These are phyloP conservation scores for Zosterops hypoxanthus DNA, from an alignment of 2,113 vertebrate species.

Conservation along the genomic window DNA sequence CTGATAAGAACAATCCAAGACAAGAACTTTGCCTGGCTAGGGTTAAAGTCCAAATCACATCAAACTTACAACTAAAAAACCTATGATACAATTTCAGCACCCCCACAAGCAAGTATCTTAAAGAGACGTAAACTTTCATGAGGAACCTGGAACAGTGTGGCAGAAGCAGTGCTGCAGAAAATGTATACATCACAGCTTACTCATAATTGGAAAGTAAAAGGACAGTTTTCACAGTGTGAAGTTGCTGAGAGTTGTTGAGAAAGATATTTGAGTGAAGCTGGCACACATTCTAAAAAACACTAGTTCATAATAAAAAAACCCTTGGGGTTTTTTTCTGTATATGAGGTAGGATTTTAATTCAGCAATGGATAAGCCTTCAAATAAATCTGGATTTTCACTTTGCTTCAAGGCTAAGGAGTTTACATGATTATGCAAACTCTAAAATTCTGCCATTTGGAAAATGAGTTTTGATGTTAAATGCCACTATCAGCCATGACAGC, in stretches of 20 bases:
- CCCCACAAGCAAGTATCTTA: background rate
- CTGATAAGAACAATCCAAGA: no score
- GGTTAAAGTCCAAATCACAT: no score
- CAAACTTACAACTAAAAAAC: no score
- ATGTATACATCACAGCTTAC: background rate
- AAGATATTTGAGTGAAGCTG: background rate
- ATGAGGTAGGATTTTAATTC: background rate
- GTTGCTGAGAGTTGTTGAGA: background rate
- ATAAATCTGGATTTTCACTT: background rate
- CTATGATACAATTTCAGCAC: no score
- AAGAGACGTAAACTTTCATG: background rate
- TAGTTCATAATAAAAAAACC: background rate
- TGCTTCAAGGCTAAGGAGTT: background rate
- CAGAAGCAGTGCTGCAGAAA: background rate
- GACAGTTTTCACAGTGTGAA: background rate
- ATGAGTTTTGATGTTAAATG: background rate
- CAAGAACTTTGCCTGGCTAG: no score
- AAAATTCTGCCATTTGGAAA: background rate
- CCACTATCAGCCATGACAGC: background rate
- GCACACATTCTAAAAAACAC: background rate
- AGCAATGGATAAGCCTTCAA: background rate
- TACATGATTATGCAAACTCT: background rate
- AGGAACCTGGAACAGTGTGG: background rate
- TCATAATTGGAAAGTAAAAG: background rate
- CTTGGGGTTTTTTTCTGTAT: background rate